These are phyloP conservation scores for Dermolepida albohirtum DNA, from an alignment of 2,888 invertebrate genomes.

Conservation along the genomic window DNA sequence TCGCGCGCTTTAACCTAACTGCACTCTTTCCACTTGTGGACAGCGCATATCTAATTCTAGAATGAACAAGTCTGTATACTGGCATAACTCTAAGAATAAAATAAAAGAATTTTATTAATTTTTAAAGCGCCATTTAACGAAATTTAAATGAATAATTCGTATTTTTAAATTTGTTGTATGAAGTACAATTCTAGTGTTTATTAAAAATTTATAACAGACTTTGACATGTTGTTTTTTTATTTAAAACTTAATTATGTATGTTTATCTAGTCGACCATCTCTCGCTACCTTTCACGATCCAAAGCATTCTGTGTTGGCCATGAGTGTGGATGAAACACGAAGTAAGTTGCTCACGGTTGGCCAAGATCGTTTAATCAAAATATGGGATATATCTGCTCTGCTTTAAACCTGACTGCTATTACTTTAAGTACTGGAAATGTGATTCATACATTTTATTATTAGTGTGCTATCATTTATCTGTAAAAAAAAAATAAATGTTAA, in stretches of 20 bases:
- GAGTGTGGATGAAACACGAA: conserved; percentile 89
- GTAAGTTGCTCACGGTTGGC: conserved; percentile 91
- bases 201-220: too few species aligned
- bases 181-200: too few species aligned
- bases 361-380: conserved; percentile 95
- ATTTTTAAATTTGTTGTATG: too few species aligned
- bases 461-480: conserved; percentile 59
- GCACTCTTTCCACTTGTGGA: too few species aligned
- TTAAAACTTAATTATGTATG: conserved; percentile 13
- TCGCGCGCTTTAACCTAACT: too few species aligned
- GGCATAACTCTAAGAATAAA: too few species aligned
- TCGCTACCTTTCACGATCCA: conserved; percentile 95
- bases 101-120: too few species aligned
- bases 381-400: conserved; percentile 82
- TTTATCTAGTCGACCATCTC: conserved; percentile 82
- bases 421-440: conserved; percentile 59
- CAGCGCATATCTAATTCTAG: too few species aligned
- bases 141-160: too few species aligned
- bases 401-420: conserved; percentile 51
- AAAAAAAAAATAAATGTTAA: conserved; percentile 52
- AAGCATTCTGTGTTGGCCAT: conserved; percentile 91
- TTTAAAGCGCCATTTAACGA: too few species aligned
- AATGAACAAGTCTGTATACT: too few species aligned
- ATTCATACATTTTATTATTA: conserved; percentile 57
- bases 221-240: conserved; percentile 21